A percentile compares a stretch with the other conserved stretches of the same genome.
Evolutionary conservation across 2,113 vertebrate species (phyloP).

Genomic region (Felis catus): F.catus_Fca126_mat1.0 CM031417.1:9202501-9203000

Average conservation of each 20-base stretch:
- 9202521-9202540: neutral
- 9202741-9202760: neutral
- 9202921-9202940: constrained; percentile 23
- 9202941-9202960: constrained; percentile 30
- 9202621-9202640: neutral
- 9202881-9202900: no score
- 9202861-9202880: neutral
- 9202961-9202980: constrained; percentile 38
- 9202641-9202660: neutral
- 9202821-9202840: neutral
- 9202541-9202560: neutral
- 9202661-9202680: neutral
- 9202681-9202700: neutral
- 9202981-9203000: constrained; percentile 54
- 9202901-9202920: neutral
- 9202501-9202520: neutral
- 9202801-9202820: neutral
- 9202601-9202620: neutral
- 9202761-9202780: neutral
- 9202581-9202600: neutral
- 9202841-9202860: neutral
- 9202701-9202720: neutral
- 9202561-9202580: neutral
- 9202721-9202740: neutral
- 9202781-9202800: accelerated